Base-by-base conservation (phyloP, 2,888 invertebrate genomes). In the Acrobasis suavella region DNA sequence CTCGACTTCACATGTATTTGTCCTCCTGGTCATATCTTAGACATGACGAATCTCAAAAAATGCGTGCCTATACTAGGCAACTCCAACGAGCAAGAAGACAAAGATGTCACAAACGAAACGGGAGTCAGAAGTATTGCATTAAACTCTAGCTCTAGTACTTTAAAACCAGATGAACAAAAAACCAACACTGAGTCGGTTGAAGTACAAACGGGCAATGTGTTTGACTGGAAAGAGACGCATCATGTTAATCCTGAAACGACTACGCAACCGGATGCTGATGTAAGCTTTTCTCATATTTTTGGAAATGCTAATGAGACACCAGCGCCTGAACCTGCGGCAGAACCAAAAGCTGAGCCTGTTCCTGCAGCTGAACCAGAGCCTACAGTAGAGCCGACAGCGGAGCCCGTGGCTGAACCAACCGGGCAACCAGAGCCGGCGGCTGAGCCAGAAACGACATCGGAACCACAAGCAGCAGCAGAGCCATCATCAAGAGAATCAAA, bases 1-100 rank as follows among this genome's bases (percentile, higher is more conserved):
- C 91, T 95, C 63, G 93, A 94, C 58, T 96, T 96, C 76, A 84
- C 83, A 39, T 97, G 96, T 78, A 89, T 84, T 3, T 96, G 96
- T 78, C 94, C 94, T 10, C 81, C 85, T 50, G 93, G 93, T 39
- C 83, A 89, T 76, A 87, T 91, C 14, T 66, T 85, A 60, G 86
- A 89, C 64, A 81, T 86, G 67, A 70, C 74, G 46, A 83, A 88
- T 63, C 80, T 83, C 76, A 94, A 89, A 72, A 87, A 60, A 78
- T 96, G 80, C 86, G 86, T 77, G 60, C 69, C 75, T 3, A 74
- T 87, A 65, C 80, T 83, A 68, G 85, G 81, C 59, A 81, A 74
- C 62, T 58, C 73, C 10, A 69, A 75, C 50, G 67, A 75, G 60
- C 64, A 69, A 38, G 51, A 67, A 50, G 69, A 68, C 59, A 58